Base-by-base conservation (phyloP, 2,888 invertebrate genomes). In the Cheilosia scutellata region DNA sequence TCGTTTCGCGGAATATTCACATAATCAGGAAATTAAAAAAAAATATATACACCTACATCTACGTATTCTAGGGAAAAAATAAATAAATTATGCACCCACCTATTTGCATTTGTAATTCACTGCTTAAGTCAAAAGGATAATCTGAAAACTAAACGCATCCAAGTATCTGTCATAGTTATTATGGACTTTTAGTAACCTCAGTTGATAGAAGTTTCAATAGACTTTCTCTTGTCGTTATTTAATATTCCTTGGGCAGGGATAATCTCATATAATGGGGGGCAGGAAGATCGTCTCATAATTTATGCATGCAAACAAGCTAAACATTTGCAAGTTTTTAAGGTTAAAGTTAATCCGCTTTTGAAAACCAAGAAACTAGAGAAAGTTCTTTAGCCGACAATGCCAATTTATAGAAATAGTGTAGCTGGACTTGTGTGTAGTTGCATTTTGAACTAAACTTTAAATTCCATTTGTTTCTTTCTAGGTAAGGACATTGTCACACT, bases 1-100 rank as follows among this genome's bases (percentile, higher is more conserved):
- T 60, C 57, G 55, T 58, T 29, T 7, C 25, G 40, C 20, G 33
- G 42, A n/a, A 49, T 2, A 6, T 49, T 31, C 29, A 9, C 31
- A 76, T 71, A 84, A 71, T 80, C 76, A 76, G 86, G 82, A 86
- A 82, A 86, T 82, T 77, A 58, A 76, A 79, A 74, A 78, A 40
- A 33, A 65, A 33, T 49, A 49, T 9, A 16, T 13, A 68, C 20
- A 20, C 20, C 20, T 20, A 20, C 20, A 20, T 2, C 20, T 20
- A 20, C 40, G 49, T 51, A 72, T 27, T 53, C 25, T 20, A 11
- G 31, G 33, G 13, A 49, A 70, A 58, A 47, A 20, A 20, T 20
- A 20, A 20, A 20, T 20, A 20, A 79, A 27, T 53, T 53, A 4
- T 5, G 25, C 6, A 13, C 37, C 31, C 29, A 53, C 65, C 9